Conservation (phyloP, 2,113 vertebrate species). For the Plectropomus leopardus region DNA sequence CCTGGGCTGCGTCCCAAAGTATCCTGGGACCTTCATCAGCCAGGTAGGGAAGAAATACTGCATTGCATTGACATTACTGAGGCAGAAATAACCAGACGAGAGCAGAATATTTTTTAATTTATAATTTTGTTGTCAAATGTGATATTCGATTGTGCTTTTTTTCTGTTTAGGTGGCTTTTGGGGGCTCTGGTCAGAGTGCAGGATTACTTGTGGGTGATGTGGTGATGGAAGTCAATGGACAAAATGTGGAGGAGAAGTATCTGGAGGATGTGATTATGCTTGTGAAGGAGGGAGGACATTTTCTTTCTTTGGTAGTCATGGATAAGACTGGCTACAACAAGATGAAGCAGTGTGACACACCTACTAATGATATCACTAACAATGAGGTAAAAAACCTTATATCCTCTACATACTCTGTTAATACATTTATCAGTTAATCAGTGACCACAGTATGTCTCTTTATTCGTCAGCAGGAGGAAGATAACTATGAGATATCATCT, state of each 20-base stretch:
- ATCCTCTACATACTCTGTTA: background rate
- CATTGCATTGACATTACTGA: background rate
- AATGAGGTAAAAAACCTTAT: slow-evolving; percentile 58
- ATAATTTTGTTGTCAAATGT: slow-evolving; percentile 8
- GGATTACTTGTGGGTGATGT: slow-evolving; percentile 84
- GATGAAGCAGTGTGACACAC: slow-evolving; percentile 30
- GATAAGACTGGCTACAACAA: slow-evolving; percentile 54
- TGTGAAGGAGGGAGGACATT: slow-evolving; percentile 69
- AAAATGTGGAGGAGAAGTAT: slow-evolving; percentile 78
- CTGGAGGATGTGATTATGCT: slow-evolving; percentile 79
- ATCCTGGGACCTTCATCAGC: slow-evolving; percentile 78
- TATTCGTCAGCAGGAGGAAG: slow-evolving; percentile 55
- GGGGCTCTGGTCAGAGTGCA: slow-evolving; percentile 80
- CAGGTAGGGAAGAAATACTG: slow-evolving; percentile 76
- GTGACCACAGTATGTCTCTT: background rate
- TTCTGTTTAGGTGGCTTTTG: slow-evolving; percentile 78
- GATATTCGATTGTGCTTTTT: background rate
- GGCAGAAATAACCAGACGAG: slow-evolving; percentile 2
- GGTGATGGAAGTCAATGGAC: slow-evolving; percentile 86
- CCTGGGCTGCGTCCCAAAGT: slow-evolving; percentile 71
- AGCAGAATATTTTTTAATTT: background rate
- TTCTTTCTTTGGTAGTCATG: slow-evolving; percentile 73
- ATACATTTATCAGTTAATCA: background rate
- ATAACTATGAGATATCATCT: slow-evolving; percentile 43
- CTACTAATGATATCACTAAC: slow-evolving; percentile 22